These are phyloP conservation scores for Okapia johnstoni DNA, from an alignment of 2,113 vertebrate species.

Conservation along the genomic window DNA sequence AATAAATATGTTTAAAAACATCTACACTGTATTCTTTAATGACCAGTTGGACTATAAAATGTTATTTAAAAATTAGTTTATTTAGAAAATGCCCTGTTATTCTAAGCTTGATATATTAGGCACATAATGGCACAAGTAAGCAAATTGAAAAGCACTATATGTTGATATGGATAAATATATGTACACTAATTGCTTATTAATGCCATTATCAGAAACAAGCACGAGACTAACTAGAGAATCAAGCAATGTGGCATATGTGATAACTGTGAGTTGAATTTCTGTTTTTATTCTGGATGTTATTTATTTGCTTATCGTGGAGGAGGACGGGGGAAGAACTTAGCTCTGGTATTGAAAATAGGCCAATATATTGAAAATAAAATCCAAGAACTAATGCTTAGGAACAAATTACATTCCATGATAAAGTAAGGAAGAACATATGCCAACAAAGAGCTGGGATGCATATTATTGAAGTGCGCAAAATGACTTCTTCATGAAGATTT, in stretches of 20 bases:
- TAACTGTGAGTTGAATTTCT: not conserved
- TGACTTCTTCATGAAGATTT: conserved; percentile 42
- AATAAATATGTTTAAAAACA: not conserved
- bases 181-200: not conserved
- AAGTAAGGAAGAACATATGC: not conserved
- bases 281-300: not conserved
- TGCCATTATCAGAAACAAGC: not conserved
- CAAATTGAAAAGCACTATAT: not conserved
- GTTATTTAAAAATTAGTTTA: not conserved
- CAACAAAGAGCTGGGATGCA: not conserved
- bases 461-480: conserved; percentile 45
- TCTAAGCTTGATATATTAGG: not conserved
- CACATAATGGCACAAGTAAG: not conserved
- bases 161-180: not conserved
- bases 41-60: not conserved
- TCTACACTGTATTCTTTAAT: not conserved
- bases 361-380: conserved; percentile 46
- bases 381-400: conserved; percentile 12
- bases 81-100: not conserved
- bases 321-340: not conserved
- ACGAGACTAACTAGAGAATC: not conserved
- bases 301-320: not conserved
- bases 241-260: not conserved
- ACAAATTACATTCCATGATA: conserved; percentile 5
- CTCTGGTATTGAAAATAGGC: not conserved